Conservation (phyloP, 2,113 vertebrate genomes). For the Ariopsis seemanni region DNA sequence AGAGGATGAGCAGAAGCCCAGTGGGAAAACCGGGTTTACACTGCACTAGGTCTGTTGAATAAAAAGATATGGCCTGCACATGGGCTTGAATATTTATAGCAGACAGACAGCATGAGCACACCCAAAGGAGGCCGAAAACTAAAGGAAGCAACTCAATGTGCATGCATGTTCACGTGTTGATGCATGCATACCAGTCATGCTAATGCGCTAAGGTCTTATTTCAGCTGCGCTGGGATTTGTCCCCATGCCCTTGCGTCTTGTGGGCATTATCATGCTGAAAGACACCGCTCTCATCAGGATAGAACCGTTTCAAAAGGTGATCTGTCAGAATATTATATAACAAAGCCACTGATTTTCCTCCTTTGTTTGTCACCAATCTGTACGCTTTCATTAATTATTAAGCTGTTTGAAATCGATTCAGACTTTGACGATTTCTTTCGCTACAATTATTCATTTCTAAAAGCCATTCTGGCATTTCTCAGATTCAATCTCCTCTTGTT, state of each 20-base stretch:
- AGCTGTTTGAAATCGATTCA: neutral
- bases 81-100: constrained; percentile 34
- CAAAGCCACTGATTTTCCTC: neutral
- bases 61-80: constrained; percentile 9
- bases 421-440: neutral
- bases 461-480: neutral
- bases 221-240: neutral
- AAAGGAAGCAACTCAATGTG: neutral
- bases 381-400: neutral
- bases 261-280: neutral
- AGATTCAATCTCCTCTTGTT: neutral
- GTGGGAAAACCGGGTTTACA: constrained; percentile 6
- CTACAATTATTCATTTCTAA: neutral
- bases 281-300: too few relatives aligned
- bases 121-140: neutral
- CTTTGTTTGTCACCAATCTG: neutral
- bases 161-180: neutral
- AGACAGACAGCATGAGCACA: neutral
- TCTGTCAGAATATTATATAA: neutral
- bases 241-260: neutral
- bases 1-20: constrained; percentile 19
- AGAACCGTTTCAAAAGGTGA: neutral
- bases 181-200: neutral
- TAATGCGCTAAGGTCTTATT: constrained; percentile 1
- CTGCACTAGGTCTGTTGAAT: constrained; percentile 21